Base-by-base conservation (phyloP, 1,140 invertebrate genomes). In the Orussus abietinus region DNA sequence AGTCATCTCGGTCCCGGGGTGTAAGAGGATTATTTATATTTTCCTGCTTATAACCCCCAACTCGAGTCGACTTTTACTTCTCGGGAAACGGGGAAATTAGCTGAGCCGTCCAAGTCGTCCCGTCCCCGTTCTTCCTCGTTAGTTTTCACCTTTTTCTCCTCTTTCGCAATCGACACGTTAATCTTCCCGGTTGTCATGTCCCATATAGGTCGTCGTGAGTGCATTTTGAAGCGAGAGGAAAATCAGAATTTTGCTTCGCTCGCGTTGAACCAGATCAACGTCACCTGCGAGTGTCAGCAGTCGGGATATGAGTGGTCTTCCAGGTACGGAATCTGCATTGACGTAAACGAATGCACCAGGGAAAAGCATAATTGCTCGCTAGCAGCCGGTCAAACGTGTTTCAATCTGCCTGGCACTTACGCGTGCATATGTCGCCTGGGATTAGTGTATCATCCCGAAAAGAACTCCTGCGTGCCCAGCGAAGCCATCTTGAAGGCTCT, bases 291-390 rank as follows among this genome's bases (percentile, higher is more conserved):
- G 20, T 83, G 81, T 50, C 52, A 50, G 17, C 38, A 60, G 4
- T 6, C 30, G 3, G 80, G 80, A 1, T 77, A 74, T 57, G 58
- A 65, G 38, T 83, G 79, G 79, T 76, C 69, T 33, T 77, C 77
- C 2, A 54, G 68, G 37, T 80, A 75, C 49, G 77, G 78, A 9
- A 63, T 79, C 19, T 82, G 80, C 56, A 57, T 81, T 6, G 82
- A 84, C 60, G 57, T 77, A n/a, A 75, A 84, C 52, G 82, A 84
- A 59, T 84, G 81, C 55, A 38, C 48, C 0, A 54, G 41, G 7
- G 58, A 53, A 6, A 38, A 37, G 6, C 62, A 79, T 39, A 59
- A 57, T 34, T 82, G 80, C 53, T 47, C 69, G n/a, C 28, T 37
- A 1, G 38, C 53, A 2, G 45, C 49, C 1, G 53, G 58, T 0